Percentiles rank a stretch among this genome's conserved stretches.
These are phyloP conservation scores for Danio choprae DNA, from an alignment of 2,797 vertebrate species.

Conservation along the genomic window DNA sequence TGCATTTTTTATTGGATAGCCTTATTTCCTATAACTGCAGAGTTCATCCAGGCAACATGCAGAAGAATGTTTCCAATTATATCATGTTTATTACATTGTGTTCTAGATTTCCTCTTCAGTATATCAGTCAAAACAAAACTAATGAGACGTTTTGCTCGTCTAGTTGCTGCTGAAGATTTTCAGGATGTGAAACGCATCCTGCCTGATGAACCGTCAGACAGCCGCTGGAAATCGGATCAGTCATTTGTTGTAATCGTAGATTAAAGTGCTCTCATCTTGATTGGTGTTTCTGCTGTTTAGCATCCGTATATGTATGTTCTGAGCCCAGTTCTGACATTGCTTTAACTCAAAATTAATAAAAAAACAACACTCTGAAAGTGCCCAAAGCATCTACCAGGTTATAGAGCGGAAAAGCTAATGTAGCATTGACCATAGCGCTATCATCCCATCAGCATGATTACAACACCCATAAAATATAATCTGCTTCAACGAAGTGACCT, in stretches of 20 bases:
- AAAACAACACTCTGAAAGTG: background rate
- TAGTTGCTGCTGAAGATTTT: background rate
- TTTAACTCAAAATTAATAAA: no score
- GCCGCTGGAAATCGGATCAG: slow-evolving; percentile 17
- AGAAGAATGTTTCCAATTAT: background rate
- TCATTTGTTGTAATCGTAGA: slow-evolving; percentile 29
- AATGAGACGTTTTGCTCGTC: background rate
- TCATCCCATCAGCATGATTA: background rate
- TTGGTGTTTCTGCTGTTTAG: slow-evolving; percentile 13
- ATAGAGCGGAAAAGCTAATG: background rate
- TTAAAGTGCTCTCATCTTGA: slow-evolving; percentile 35
- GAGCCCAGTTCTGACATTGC: slow-evolving; percentile 5
- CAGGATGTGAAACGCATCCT: slow-evolving; percentile 15
- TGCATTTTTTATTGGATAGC: background rate
- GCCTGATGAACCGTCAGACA: slow-evolving; percentile 1
- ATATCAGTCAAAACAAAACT: background rate
- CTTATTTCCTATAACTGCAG: slow-evolving; percentile 7
- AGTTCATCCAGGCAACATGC: background rate
- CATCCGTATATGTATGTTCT: background rate
- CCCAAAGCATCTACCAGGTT: background rate
- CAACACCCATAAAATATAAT: background rate
- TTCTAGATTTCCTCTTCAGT: background rate
- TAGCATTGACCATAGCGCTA: background rate
- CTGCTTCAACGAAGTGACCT: background rate
- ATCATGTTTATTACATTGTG: background rate